phyloP scores from a whole-genome alignment of 2,797 vertebrate species.

The Galagoides demidoff region DNA sequence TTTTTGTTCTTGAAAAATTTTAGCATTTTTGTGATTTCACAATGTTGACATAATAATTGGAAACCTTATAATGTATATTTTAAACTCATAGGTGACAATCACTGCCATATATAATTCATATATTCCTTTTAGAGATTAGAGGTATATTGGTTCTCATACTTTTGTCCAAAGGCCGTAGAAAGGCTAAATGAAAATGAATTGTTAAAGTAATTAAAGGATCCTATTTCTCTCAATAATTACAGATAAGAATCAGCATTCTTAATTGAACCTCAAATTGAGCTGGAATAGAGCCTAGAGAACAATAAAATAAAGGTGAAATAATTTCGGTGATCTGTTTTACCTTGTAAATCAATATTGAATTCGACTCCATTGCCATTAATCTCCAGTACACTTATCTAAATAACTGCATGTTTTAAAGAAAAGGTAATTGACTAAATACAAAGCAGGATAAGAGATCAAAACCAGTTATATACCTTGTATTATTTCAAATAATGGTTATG shows the following conservation, averaged over 20 bases:
- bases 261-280: background rate
- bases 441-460: background rate
- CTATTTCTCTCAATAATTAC: constrained; percentile 32
- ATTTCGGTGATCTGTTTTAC: background rate
- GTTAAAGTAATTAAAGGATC: constrained; percentile 7
- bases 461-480: background rate
- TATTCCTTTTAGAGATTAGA: background rate
- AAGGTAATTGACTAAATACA: background rate
- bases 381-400: background rate
- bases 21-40: background rate
- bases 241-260: background rate
- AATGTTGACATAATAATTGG: background rate
- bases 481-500: background rate
- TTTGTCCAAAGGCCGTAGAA: background rate
- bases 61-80: background rate
- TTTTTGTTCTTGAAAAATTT: background rate
- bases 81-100: background rate
- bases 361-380: background rate
- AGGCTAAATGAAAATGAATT: background rate
- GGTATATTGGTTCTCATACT: background rate
- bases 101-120: background rate
- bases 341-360: background rate
- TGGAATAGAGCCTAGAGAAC: background rate
- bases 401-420: background rate
- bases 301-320: constrained; percentile 1